These are phyloP conservation scores for Dryocosmus kuriphilus DNA, from an alignment of 2,888 invertebrate genomes.

Conservation along the genomic window DNA sequence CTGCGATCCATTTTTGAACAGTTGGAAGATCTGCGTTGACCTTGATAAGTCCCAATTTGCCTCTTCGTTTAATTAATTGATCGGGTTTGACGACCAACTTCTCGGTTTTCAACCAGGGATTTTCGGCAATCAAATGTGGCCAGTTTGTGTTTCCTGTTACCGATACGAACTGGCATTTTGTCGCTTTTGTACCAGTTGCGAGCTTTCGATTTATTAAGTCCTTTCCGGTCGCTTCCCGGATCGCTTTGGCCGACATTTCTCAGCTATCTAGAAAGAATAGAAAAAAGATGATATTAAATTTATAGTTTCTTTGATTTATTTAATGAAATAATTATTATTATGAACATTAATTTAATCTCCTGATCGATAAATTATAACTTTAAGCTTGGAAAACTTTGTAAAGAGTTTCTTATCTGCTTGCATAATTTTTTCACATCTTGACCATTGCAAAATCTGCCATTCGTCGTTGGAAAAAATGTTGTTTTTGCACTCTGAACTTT, in stretches of 20 bases:
- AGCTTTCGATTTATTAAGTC: slow-evolving; percentile 92
- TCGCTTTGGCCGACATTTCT: slow-evolving; percentile 97
- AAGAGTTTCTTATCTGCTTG: background rate
- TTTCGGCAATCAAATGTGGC: slow-evolving; percentile 85
- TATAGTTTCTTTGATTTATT: background rate
- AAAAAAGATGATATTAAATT: background rate
- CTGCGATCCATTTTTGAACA: slow-evolving; percentile 91
- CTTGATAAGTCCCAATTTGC: slow-evolving; percentile 97
- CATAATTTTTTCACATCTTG: background rate
- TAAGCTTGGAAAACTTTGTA: background rate
- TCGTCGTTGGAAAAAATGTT: background rate
- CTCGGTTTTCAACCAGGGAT: slow-evolving; percentile 92
- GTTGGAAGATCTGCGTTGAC: slow-evolving; percentile 91
- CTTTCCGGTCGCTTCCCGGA: slow-evolving; percentile 96
- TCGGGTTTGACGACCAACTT: slow-evolving; percentile 99
- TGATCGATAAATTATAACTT: background rate
- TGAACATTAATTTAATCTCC: background rate
- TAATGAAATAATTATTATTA: background rate
- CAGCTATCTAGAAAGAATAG: slow-evolving; percentile 42
- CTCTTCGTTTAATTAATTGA: slow-evolving; percentile 98
- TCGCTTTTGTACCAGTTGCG: slow-evolving; percentile 82
- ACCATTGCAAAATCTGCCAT: background rate
- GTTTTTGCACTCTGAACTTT: background rate
- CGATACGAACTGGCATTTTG: slow-evolving; percentile 89
- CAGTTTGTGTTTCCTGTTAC: slow-evolving; percentile 89